Evolutionary conservation across 2,888 invertebrate species (phyloP).

Genomic region (Stenolophus ochropezus): DNA sequence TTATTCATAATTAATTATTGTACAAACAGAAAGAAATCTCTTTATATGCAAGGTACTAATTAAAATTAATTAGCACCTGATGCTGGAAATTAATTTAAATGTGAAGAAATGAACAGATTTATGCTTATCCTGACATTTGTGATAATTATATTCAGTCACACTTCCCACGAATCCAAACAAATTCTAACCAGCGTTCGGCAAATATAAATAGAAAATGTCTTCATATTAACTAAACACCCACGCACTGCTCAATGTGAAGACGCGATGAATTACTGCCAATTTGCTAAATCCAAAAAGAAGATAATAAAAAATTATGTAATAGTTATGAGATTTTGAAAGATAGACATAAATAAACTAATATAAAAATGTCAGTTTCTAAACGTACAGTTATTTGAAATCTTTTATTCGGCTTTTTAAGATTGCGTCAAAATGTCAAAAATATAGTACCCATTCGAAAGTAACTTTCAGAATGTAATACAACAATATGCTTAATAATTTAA

Average conservation of each 20-base stretch:
- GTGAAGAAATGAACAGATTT: slow-evolving; percentile 4
- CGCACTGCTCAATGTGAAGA: neutral
- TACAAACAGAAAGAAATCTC: neutral
- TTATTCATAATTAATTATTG: slow-evolving; percentile 31
- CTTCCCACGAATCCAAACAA: slow-evolving; percentile 36
- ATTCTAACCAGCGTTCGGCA: neutral
- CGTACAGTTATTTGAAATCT: too few relatives aligned
- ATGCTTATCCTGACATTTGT: slow-evolving; percentile 7
- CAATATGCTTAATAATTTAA: too few relatives aligned
- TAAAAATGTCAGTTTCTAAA: neutral
- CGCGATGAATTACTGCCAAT: neutral
- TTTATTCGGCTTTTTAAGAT: too few relatives aligned
- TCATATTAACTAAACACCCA: neutral
- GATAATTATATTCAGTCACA: slow-evolving; percentile 24
- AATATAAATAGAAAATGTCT: neutral
- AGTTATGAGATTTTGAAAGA: neutral
- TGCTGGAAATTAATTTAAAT: slow-evolving; percentile 20
- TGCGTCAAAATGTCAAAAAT: too few relatives aligned
- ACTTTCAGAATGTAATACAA: too few relatives aligned
- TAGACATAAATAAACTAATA: neutral
- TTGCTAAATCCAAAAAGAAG: neutral
- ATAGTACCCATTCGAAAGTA: too few relatives aligned
- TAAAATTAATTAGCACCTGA: slow-evolving; percentile 30
- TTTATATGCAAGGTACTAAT: too few relatives aligned
- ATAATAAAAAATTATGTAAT: neutral